These are phyloP conservation scores for Echeneis naucrates DNA, from an alignment of 2,797 vertebrate species.

Conservation along the genomic window DNA sequence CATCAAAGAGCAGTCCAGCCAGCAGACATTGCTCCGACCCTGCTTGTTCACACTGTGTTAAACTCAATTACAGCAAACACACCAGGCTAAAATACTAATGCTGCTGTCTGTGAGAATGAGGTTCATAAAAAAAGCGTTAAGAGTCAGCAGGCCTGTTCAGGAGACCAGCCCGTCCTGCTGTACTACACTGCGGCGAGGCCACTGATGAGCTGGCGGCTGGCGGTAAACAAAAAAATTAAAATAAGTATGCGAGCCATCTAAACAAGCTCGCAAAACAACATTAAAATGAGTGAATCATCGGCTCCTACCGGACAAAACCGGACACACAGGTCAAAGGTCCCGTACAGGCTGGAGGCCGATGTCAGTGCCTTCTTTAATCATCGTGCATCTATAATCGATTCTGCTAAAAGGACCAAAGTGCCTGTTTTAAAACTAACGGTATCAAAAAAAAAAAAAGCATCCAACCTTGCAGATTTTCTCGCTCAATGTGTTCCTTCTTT, in stretches of 20 bases:
- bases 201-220: not conserved
- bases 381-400: too few relatives aligned
- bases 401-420: too few relatives aligned
- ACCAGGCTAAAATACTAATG: not conserved
- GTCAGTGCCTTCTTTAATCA: too few relatives aligned
- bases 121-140: not conserved
- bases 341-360: too few relatives aligned
- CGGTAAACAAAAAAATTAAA: not conserved
- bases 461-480: too few relatives aligned
- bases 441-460: too few relatives aligned
- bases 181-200: not conserved
- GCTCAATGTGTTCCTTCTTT: too few relatives aligned
- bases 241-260: not conserved
- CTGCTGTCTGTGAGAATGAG: not conserved
- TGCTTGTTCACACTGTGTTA: constrained; percentile 3
- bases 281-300: constrained; percentile 13
- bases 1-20: constrained; percentile 25
- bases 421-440: too few relatives aligned
- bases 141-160: not conserved
- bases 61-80: constrained; percentile 9
- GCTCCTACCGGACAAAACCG: too few relatives aligned
- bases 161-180: not conserved
- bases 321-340: too few relatives aligned
- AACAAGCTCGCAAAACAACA: constrained; percentile 1
- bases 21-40: not conserved